phyloP scores from a whole-genome alignment of 2,888 invertebrate species.

The Pachymerium ferrugineum region DNA sequence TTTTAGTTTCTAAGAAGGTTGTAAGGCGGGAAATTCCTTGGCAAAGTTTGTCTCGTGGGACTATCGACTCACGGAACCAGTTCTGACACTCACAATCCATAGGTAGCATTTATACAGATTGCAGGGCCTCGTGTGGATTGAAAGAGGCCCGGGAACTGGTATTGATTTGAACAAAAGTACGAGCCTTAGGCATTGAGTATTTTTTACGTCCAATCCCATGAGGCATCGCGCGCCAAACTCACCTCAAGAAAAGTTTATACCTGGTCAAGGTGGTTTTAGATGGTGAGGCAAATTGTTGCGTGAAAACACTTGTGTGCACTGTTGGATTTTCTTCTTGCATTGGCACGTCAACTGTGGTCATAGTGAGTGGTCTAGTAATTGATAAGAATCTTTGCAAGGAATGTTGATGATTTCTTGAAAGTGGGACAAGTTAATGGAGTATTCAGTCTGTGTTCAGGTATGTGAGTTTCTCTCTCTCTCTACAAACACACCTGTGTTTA shows the following conservation, averaged over 20 bases:
- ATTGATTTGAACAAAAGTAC: neutral
- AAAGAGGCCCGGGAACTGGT: neutral
- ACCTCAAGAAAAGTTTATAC: conserved; percentile 18
- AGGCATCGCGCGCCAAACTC: neutral
- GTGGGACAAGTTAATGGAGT: conserved; percentile 11
- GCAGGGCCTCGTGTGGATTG: neutral
- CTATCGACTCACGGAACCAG: conserved; percentile 6
- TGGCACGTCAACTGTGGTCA: neutral
- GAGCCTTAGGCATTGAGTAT: neutral
- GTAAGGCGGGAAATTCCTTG: neutral
- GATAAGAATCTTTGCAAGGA: neutral
- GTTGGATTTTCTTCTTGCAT: too few relatives aligned
- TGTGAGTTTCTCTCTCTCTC: neutral
- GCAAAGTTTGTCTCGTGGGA: conserved; percentile 4
- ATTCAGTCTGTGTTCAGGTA: conserved; percentile 7
- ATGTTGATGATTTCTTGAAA: neutral
- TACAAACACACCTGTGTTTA: neutral
- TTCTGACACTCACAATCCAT: neutral
- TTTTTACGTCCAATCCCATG: conserved; percentile 4
- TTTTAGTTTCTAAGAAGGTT: neutral
- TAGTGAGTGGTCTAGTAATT: neutral
- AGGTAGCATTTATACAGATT: neutral
- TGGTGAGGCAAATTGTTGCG: neutral
- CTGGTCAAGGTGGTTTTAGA: conserved; percentile 16
- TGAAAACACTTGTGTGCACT: neutral